A percentile compares a stretch with the other conserved stretches of the same genome.
These are phyloP conservation scores for Eclectus roratus DNA, from an alignment of 2,113 vertebrate genomes.

Conservation along the genomic window DNA sequence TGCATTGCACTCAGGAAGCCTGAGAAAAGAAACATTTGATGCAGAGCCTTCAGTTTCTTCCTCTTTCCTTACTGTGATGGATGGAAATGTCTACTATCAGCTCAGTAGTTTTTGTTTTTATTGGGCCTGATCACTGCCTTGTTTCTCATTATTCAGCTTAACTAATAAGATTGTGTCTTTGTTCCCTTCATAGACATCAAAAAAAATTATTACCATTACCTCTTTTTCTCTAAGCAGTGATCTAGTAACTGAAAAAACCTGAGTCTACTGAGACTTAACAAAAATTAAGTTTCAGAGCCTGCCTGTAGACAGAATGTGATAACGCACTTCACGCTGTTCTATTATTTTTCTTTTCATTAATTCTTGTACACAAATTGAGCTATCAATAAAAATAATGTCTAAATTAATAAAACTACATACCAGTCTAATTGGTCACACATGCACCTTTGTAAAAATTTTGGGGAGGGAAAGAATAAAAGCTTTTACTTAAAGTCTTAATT, in stretches of 20 bases:
- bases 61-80: neutral
- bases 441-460: conserved; percentile 53
- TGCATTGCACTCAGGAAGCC: neutral
- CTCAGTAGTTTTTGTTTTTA: neutral
- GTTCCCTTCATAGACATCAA: neutral
- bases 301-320: neutral
- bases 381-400: conserved; percentile 55
- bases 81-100: neutral
- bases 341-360: conserved; percentile 26
- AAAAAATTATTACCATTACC: neutral
- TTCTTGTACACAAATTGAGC: conserved; percentile 39
- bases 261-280: neutral
- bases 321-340: neutral
- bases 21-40: neutral
- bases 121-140: neutral
- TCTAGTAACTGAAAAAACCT: neutral
- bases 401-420: conserved; percentile 51
- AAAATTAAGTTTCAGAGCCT: conserved; percentile 38
- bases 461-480: conserved; percentile 3
- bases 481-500: conserved; percentile 65
- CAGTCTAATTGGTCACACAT: conserved; percentile 49
- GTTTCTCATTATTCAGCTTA: conserved; percentile 35
- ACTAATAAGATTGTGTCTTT: conserved; percentile 38
- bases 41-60: neutral
- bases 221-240: conserved; percentile 15